These are phyloP conservation scores for Limenitis camilla DNA, from an alignment of 2,888 invertebrate genomes.

Conservation along the genomic window DNA sequence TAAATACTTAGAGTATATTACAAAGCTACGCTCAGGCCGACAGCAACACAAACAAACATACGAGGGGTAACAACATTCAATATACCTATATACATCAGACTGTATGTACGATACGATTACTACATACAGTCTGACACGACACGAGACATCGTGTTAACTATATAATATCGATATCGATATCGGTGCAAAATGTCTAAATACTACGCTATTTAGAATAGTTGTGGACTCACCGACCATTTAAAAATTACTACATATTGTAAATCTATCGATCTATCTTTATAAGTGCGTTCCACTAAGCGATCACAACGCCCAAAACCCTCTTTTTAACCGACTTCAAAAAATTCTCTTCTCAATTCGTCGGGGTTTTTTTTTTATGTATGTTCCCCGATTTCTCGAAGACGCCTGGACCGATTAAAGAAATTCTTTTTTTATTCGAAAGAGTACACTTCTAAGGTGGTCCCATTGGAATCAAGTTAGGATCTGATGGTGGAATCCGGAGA, in stretches of 20 bases:
- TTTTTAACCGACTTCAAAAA: no score
- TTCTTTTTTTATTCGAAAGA: no score
- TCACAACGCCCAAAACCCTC: no score
- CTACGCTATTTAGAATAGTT: slow-evolving; percentile 68
- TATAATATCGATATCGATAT: slow-evolving; percentile 33
- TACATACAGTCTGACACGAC: slow-evolving; percentile 9
- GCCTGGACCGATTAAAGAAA: no score
- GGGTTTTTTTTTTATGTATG: no score
- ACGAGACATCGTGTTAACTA: slow-evolving; percentile 46
- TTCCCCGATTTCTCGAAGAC: no score
- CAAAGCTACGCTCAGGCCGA: slow-evolving; percentile 37
- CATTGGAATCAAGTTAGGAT: no score
- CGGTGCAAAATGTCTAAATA: slow-evolving; percentile 68
- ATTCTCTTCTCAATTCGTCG: no score
- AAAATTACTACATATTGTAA: neutral
- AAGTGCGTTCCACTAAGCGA: no score
- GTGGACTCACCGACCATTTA: slow-evolving; percentile 42
- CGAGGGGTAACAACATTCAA: slow-evolving; percentile 9
- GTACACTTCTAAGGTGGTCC: no score
- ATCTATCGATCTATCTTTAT: neutral
- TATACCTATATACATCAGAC: slow-evolving; percentile 29
- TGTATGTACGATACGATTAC: neutral
- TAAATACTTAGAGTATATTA: slow-evolving; percentile 59
- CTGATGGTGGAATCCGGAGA: no score
- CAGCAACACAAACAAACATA: slow-evolving; percentile 24